Percentiles rank a stretch among this genome's conserved stretches.
Conservation (phyloP, 2,113 vertebrate genomes). For the Thermophis baileyi region DNA sequence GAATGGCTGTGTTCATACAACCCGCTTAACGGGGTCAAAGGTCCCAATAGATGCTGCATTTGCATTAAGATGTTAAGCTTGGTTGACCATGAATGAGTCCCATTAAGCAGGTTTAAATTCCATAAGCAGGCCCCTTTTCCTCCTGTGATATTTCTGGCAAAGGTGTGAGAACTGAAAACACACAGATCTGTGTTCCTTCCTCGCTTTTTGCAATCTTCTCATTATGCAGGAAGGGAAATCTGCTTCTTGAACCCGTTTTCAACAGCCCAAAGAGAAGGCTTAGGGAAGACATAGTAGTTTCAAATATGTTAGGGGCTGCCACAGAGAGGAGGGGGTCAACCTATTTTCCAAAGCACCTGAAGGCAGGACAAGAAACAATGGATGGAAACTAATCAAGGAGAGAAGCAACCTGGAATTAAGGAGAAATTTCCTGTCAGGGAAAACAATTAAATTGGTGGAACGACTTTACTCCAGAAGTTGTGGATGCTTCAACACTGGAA, state of each 20-base stretch:
- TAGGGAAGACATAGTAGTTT: neutral
- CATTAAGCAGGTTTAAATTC: neutral
- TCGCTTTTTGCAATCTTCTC: neutral
- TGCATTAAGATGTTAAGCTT: neutral
- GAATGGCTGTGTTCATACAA: neutral
- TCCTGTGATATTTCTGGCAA: neutral
- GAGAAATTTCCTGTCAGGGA: too few relatives aligned
- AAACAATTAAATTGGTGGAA: too few relatives aligned
- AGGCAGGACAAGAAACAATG: too few relatives aligned
- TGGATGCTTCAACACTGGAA: too few relatives aligned
- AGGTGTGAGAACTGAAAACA: neutral
- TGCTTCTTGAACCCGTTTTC: neutral
- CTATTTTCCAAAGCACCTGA: too few relatives aligned
- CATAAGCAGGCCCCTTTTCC: neutral
- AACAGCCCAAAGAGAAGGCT: neutral
- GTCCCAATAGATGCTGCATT: neutral
- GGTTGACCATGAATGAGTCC: neutral
- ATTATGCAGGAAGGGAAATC: neutral
- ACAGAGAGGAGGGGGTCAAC: too few relatives aligned
- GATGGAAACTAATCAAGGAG: too few relatives aligned
- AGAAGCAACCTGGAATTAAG: too few relatives aligned
- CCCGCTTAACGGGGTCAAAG: neutral
- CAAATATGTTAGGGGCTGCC: neutral
- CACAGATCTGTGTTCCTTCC: neutral
- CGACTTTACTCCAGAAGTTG: too few relatives aligned